These are phyloP conservation scores for Atta texana DNA, from an alignment of 1,140 invertebrate species.

Conservation along the genomic window DNA sequence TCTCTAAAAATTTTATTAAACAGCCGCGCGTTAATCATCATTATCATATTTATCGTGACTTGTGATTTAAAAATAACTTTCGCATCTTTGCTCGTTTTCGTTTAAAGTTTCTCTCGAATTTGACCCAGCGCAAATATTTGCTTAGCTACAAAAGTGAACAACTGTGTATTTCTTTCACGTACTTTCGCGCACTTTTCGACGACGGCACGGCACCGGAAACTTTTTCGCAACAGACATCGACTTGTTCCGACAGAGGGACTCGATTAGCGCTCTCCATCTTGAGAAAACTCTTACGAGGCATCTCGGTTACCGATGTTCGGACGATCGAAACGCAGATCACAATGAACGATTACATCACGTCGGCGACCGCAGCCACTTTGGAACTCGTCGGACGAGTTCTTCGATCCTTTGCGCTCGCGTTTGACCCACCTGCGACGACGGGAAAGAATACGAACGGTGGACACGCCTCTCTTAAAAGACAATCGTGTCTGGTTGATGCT, in stretches of 20 bases:
- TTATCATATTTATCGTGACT: neutral
- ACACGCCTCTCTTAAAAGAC: slow-evolving; percentile 69
- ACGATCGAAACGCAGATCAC: slow-evolving; percentile 72
- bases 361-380: slow-evolving; percentile 71
- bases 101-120: slow-evolving; percentile 32
- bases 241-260: slow-evolving; percentile 27
- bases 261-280: slow-evolving; percentile 43
- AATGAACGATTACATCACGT: slow-evolving; percentile 75
- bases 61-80: neutral
- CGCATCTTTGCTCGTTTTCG: neutral
- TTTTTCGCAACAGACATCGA: slow-evolving; percentile 30
- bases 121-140: slow-evolving; percentile 20
- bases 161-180: slow-evolving; percentile 7
- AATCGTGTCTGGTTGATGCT: slow-evolving; percentile 61
- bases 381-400: slow-evolving; percentile 73
- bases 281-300: slow-evolving; percentile 55
- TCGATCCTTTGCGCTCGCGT: slow-evolving; percentile 46
- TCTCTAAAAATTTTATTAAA: neutral
- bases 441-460: slow-evolving; percentile 46
- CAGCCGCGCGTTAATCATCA: neutral
- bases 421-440: slow-evolving; percentile 70
- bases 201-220: neutral
- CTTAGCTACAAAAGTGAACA: slow-evolving; percentile 39
- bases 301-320: slow-evolving; percentile 43
- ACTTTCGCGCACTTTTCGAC: slow-evolving; percentile 37